Conservation (phyloP, 2,888 invertebrate species). For the Enoplolaimus lenunculus region DNA sequence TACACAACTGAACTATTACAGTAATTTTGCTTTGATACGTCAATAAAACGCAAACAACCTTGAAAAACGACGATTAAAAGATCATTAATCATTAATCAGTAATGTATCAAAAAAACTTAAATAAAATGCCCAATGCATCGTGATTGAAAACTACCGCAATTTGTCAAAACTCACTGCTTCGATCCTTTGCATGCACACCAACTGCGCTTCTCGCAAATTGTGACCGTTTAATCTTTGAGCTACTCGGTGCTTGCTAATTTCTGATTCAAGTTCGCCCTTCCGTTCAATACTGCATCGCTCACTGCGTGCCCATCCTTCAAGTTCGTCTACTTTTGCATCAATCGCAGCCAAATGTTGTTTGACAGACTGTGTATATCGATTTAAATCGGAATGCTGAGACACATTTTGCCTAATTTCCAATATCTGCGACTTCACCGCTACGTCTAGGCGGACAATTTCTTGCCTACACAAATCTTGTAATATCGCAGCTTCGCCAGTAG, state of each 20-base stretch:
- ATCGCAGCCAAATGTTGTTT: not conserved
- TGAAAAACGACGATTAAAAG: no score
- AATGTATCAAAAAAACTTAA: no score
- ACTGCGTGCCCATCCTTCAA: not conserved
- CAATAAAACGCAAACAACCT: no score
- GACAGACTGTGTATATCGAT: not conserved
- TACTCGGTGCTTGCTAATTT: not conserved
- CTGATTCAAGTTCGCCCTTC: not conserved
- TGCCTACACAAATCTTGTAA: not conserved
- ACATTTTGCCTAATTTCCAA: constrained; percentile 6
- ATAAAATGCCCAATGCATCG: no score
- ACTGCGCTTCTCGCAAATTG: constrained; percentile 11
- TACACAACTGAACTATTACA: no score
- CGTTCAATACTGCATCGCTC: not conserved
- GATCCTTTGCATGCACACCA: constrained; percentile 1
- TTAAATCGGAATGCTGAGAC: not conserved
- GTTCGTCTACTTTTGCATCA: constrained; percentile 7
- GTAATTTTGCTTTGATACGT: no score
- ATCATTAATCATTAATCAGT: no score
- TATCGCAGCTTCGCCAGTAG: not conserved
- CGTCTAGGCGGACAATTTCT: constrained; percentile 26
- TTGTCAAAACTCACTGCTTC: not conserved
- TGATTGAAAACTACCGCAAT: no score
- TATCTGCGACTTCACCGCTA: constrained; percentile 25
- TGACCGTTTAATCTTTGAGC: not conserved